These are phyloP conservation scores for Nansenia antarctica DNA, from an alignment of 2,113 vertebrate genomes.

Conservation along the genomic window DNA sequence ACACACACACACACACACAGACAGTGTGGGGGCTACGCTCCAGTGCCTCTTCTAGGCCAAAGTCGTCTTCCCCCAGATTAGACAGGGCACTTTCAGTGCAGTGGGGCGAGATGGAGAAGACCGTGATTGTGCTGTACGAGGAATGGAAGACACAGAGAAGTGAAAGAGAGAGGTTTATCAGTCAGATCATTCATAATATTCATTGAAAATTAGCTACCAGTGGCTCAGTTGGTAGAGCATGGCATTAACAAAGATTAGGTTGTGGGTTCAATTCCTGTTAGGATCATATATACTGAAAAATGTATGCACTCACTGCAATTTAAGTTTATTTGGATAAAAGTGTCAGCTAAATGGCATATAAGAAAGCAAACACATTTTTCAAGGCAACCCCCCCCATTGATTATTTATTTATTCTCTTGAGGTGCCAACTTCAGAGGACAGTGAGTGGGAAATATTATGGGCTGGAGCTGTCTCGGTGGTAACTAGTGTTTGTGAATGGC, in stretches of 20 bases:
- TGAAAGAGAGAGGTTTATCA: background rate
- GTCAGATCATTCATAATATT: no score
- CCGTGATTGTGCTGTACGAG: no score
- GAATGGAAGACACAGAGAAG: background rate
- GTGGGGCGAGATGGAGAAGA: constrained; percentile 31
- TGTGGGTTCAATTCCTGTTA: no score
- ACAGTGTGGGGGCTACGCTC: background rate
- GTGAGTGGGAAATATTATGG: background rate
- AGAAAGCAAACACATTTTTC: no score
- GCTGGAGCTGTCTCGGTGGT: background rate
- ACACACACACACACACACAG: constrained; percentile 17
- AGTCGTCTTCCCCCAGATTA: constrained; percentile 12
- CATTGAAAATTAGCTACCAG: no score
- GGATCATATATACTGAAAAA: no score
- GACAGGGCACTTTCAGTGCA: constrained; percentile 49
- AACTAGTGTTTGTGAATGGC: constrained; percentile 18
- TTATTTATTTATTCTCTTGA: constrained; percentile 3
- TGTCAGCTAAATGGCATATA: no score
- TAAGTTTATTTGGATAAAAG: no score
- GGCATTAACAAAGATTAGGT: no score
- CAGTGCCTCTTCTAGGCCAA: constrained; percentile 2
- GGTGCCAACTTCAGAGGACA: background rate
- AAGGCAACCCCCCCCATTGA: no score
- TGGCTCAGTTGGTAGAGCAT: no score
- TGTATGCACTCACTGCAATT: no score